A percentile compares a stretch with the other conserved stretches of the same genome.
Conservation (phyloP, 2,113 vertebrate species). For the Emydocephalus ijimae region DNA sequence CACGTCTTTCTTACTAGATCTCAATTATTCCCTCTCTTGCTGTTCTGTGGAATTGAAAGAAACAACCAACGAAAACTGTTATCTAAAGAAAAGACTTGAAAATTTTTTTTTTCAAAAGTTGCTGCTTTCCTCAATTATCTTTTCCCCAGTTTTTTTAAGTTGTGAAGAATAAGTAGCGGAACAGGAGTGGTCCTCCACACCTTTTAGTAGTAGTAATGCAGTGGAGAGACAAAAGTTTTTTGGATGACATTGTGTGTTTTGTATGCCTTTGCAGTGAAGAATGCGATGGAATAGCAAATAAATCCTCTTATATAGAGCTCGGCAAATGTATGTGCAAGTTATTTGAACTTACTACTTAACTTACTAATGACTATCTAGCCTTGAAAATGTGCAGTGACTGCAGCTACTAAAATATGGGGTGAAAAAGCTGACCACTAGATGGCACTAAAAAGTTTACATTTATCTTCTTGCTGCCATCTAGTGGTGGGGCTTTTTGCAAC, state of each 20-base stretch:
- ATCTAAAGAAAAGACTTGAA: not conserved
- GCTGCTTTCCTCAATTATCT: not conserved
- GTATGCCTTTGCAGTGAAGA: not conserved
- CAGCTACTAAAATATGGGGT: not conserved
- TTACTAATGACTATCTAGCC: not conserved
- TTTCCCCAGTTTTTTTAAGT: not conserved
- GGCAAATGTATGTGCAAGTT: not conserved
- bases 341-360: not conserved
- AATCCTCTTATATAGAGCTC: not conserved
- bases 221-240: not conserved
- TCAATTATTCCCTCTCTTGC: not conserved
- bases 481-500: not conserved
- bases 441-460: not conserved
- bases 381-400: not conserved
- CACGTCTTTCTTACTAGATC: not conserved
- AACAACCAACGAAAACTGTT: not conserved
- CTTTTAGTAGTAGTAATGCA: not conserved
- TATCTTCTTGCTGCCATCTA: not conserved
- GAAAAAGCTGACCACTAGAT: not conserved
- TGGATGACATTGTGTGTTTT: not conserved
- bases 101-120: no score
- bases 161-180: not conserved
- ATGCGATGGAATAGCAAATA: constrained; percentile 6
- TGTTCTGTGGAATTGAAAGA: not conserved
- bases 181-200: not conserved